A percentile compares a stretch with the other conserved stretches of the same genome.
Evolutionary conservation across 2,888 invertebrate genomes (phyloP).

Genomic region (Smittia sp.): DNA sequence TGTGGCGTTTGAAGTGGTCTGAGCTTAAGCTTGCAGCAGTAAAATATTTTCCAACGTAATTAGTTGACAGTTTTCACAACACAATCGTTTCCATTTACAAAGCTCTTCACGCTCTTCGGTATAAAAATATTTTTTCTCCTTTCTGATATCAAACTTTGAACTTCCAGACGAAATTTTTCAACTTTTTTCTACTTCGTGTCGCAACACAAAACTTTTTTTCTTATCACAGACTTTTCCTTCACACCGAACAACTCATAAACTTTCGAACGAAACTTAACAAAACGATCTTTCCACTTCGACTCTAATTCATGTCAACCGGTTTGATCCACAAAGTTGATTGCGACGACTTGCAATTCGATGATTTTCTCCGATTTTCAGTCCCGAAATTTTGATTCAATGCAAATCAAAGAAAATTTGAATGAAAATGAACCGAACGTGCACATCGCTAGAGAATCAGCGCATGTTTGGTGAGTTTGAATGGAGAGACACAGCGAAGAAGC

Average conservation of each 20-base stretch:
- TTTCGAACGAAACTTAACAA: neutral
- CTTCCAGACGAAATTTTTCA: slow-evolving; percentile 36
- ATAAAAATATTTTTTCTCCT: slow-evolving; percentile 31
- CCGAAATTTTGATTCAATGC: slow-evolving; percentile 29
- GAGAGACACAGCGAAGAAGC: slow-evolving; percentile 19
- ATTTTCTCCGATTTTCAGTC: slow-evolving; percentile 3
- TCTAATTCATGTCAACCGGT: neutral
- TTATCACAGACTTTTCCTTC: slow-evolving; percentile 41
- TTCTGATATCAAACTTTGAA: slow-evolving; percentile 39
- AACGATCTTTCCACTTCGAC: neutral
- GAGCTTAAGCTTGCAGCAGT: neutral
- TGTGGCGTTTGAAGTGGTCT: neutral
- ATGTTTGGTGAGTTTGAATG: slow-evolving; percentile 35
- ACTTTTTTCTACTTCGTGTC: slow-evolving; percentile 13
- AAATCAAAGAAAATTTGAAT: slow-evolving; percentile 41
- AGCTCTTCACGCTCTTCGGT: slow-evolving; percentile 3
- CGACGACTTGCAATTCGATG: neutral
- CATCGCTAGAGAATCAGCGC: slow-evolving; percentile 39
- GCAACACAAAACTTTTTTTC: slow-evolving; percentile 18
- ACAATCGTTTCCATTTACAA: neutral
- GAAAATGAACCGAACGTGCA: slow-evolving; percentile 41
- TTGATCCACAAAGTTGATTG: slow-evolving; percentile 1
- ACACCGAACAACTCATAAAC: slow-evolving; percentile 31
- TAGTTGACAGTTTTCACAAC: slow-evolving; percentile 17
- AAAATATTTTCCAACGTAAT: slow-evolving; percentile 5